Percentiles rank a stretch among this genome's conserved stretches.
These are phyloP conservation scores for Syrista parreyssii DNA, from an alignment of 2,888 invertebrate species.

Conservation along the genomic window DNA sequence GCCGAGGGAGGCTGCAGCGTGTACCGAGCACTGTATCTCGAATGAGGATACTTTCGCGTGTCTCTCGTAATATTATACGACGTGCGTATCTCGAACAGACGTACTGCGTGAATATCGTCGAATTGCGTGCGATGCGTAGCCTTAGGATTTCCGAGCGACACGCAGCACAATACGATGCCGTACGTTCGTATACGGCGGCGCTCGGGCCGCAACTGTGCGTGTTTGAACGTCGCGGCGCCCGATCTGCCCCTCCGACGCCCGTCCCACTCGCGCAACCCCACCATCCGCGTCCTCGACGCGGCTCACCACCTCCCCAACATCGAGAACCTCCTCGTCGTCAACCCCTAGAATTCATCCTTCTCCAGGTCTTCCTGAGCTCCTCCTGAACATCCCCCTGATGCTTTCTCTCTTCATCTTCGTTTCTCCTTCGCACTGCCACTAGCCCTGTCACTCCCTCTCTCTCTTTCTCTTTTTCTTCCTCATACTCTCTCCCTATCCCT, in stretches of 20 bases:
- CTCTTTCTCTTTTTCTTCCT: constrained; percentile 14
- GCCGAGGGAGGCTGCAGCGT: neutral
- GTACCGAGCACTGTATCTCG: neutral
- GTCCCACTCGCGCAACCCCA: constrained; percentile 34
- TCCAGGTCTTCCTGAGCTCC: neutral
- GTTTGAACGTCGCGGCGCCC: constrained; percentile 61
- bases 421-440: constrained; percentile 14
- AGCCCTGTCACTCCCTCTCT: constrained; percentile 4
- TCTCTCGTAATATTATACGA: neutral
- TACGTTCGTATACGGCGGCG: constrained; percentile 59
- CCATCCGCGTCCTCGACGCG: constrained; percentile 31
- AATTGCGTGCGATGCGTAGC: neutral
- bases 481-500: constrained; percentile 26
- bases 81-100: neutral
- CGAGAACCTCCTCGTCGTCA: neutral
- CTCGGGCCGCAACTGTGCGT: constrained; percentile 64
- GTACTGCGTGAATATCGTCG: neutral
- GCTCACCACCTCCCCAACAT: constrained; percentile 39
- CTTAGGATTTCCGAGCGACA: neutral
- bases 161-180: constrained; percentile 5
- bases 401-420: neutral
- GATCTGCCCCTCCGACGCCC: constrained; percentile 61
- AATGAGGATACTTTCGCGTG: neutral
- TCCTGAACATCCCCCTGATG: neutral
- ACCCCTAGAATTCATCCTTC: constrained; percentile 4